Evolutionary conservation across 2,888 invertebrate species (phyloP), one percentile per base, ranked within the genome.

Genomic region (Seira sanloemensis): DNA sequence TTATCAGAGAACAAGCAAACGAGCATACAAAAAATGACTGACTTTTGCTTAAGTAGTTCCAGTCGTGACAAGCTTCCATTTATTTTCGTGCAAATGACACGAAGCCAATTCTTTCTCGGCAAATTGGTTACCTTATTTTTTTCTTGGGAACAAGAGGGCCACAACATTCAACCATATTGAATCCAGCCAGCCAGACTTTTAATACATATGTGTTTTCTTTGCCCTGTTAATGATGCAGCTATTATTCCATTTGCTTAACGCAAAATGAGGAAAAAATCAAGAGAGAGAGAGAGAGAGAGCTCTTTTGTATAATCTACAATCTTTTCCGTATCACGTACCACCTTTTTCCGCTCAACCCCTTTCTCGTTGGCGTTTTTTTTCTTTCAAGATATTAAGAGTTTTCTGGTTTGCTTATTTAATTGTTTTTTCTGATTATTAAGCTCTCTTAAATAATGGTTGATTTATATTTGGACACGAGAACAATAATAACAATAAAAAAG

Each of bases 31-130:
- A 58, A 75, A 75, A 75, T 65, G 75, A 69, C 62, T 81, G 74
- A 67, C 69, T 69, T 37, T 75, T 74, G 77, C 73, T 67, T 88
- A 88, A 88, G 87, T 88, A 86, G 86, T 86, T 87, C 86, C 86
- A 84, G 86, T 88, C 88, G 88, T 88, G 88, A 87, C 86, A 86
- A 86, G 86, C 86, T 78, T 79, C 87, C 84, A 88, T 88, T 88
- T 88, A 86, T 88, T 86, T 86, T 85, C 79, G 78, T 79, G 58
- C 86, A 86, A 88, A 86, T 88, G 87, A 88, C 86, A 86, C 82
- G 81, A 50, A 81, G 81, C 71, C 81, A 81, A 81, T 81, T 81
- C 81, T 62, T 81, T 81, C 81, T 81, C 75, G 66, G 74, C 81
- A 81, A 81, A 81, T 81, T 81, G 81, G 81, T 68, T 81, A 18